Percentiles rank a stretch among this genome's conserved stretches.
Evolutionary conservation across 2,797 vertebrate species (phyloP).

Genomic region (Hoplostethus mediterraneus): DNA sequence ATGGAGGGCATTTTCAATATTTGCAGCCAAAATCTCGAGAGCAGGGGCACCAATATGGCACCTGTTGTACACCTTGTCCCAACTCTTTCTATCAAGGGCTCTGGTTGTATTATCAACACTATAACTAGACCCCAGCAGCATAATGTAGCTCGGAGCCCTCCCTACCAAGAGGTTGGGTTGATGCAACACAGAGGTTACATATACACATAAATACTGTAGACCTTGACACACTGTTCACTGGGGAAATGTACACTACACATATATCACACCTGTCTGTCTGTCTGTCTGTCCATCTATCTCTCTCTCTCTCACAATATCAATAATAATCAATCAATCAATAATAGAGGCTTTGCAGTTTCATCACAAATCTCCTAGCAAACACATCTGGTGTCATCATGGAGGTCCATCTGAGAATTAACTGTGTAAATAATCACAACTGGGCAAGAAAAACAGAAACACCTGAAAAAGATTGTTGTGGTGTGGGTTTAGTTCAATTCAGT

Average conservation of each 20-base stretch:
- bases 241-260: neutral
- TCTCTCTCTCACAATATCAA: too few species aligned
- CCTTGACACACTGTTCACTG: conserved; percentile 22
- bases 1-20: conserved; percentile 8
- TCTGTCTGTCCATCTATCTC: neutral
- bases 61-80: conserved; percentile 17
- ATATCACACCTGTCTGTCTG: conserved; percentile 12
- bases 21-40: conserved; percentile 13
- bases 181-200: conserved; percentile 39
- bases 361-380: too few species aligned
- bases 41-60: conserved; percentile 14
- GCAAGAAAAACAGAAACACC: too few species aligned
- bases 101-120: conserved; percentile 49
- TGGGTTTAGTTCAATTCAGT: too few species aligned
- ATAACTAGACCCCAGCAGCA: conserved; percentile 62
- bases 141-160: conserved; percentile 63
- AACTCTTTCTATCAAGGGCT: conserved; percentile 60
- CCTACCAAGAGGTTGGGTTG: conserved; percentile 4
- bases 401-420: too few species aligned
- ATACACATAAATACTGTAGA: conserved; percentile 66
- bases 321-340: neutral
- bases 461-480: too few species aligned
- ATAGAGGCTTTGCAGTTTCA: neutral
- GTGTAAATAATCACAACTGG: too few species aligned
- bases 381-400: too few species aligned